phyloP scores from a whole-genome alignment of 1,140 invertebrate genomes.

The Cotesia vestalis region DNA sequence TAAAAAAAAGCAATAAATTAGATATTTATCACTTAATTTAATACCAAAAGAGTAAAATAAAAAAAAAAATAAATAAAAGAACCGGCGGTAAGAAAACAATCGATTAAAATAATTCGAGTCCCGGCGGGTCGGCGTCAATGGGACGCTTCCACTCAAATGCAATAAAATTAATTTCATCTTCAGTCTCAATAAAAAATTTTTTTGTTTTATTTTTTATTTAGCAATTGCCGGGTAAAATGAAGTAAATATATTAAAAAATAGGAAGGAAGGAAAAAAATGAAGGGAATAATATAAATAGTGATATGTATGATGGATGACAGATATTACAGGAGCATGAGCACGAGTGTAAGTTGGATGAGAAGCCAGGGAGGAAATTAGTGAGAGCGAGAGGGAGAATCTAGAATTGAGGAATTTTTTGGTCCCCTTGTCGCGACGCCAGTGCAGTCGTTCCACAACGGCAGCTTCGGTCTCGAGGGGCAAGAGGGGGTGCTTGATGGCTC shows the following conservation, averaged over 20 bases:
- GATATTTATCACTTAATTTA: too few species aligned
- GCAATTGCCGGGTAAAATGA: background rate
- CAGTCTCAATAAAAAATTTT: background rate
- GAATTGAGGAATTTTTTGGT: constrained; percentile 4
- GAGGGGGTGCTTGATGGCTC: constrained; percentile 44
- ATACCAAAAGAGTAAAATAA: too few species aligned
- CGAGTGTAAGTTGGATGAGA: background rate
- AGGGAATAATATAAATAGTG: background rate
- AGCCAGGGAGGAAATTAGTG: background rate
- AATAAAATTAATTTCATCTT: constrained; percentile 32
- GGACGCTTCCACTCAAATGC: constrained; percentile 15
- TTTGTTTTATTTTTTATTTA: background rate
- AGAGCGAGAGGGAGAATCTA: background rate
- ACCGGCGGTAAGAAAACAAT: constrained; percentile 12
- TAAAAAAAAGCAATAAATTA: too few species aligned
- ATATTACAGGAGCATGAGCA: background rate
- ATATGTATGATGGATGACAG: too few species aligned
- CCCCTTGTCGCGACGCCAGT: constrained; percentile 28
- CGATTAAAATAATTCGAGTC: constrained; percentile 20
- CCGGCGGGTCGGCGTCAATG: constrained; percentile 1
- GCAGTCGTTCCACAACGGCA: constrained; percentile 19
- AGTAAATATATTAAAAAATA: background rate
- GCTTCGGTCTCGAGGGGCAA: constrained; percentile 18
- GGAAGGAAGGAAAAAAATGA: background rate
- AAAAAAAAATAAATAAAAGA: background rate